These are phyloP conservation scores for Apostichopus californicus DNA, from an alignment of 35 echinoderm and acorn worm species.

Conservation along the genomic window DNA sequence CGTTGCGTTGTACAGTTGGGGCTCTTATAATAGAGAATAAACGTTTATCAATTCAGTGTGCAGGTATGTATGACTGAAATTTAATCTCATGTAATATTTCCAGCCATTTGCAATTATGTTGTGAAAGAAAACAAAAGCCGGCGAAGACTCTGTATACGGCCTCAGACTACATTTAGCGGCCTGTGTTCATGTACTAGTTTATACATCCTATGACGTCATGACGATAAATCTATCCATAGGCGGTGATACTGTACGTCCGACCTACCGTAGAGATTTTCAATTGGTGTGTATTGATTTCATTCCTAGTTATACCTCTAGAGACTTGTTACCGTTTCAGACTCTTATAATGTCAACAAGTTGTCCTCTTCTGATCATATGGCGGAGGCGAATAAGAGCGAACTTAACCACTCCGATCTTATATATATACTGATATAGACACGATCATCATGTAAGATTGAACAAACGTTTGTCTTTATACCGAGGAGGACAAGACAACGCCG, in stretches of 20 bases:
- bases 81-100: no score
- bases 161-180: background rate
- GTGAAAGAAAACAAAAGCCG: background rate
- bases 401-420: no score
- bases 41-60: no score
- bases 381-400: background rate
- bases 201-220: conserved; percentile 5
- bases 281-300: conserved; percentile 40
- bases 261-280: conserved; percentile 35
- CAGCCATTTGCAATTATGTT: background rate
- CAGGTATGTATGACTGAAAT: no score
- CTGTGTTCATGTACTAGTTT: background rate
- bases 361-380: background rate
- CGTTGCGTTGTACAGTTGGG: no score
- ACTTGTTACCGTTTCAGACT: conserved; percentile 22
- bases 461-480: no score
- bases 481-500: no score
- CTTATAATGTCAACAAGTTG: conserved; percentile 46
- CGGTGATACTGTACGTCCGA: background rate
- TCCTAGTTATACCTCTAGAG: background rate
- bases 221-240: background rate
- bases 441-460: no score
- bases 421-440: no score
- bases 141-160: background rate
- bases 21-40: no score